phyloP scores from a whole-genome alignment of 2,113 vertebrate genomes.

The Fregata magnificens region DNA sequence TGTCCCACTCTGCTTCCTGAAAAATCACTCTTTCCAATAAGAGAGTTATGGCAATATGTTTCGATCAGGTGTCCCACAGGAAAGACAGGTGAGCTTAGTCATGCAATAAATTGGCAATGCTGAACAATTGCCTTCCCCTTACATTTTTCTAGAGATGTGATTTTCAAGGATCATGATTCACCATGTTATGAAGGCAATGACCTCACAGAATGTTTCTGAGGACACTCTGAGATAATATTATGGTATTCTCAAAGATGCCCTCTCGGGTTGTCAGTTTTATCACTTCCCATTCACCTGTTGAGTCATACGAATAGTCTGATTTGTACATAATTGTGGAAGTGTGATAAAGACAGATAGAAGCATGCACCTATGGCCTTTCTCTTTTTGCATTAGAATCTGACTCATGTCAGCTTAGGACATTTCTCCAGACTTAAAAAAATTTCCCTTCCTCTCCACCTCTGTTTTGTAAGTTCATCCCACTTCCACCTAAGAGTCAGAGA shows the following conservation, averaged over 20 bases:
- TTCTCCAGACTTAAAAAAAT: background rate
- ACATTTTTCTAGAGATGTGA: background rate
- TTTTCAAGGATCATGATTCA: background rate
- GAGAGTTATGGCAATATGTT: background rate
- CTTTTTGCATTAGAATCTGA: background rate
- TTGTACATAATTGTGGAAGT: background rate
- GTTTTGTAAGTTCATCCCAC: background rate
- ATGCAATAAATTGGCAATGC: background rate
- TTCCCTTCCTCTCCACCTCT: background rate
- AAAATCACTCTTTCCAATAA: background rate
- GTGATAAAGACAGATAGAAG: background rate
- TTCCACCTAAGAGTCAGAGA: background rate
- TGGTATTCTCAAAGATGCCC: background rate
- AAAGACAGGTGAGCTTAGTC: background rate
- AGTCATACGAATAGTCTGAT: background rate
- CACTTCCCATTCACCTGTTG: background rate
- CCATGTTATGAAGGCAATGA: background rate
- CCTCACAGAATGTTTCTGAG: background rate
- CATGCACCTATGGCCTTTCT: background rate
- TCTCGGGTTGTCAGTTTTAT: background rate
- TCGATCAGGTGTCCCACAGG: background rate
- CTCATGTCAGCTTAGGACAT: background rate
- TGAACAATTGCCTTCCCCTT: background rate
- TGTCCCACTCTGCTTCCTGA: background rate
- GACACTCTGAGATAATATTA: background rate